These are phyloP conservation scores for Pterobdella sp. DNA, from an alignment of 2,888 invertebrate species.

Conservation along the genomic window DNA sequence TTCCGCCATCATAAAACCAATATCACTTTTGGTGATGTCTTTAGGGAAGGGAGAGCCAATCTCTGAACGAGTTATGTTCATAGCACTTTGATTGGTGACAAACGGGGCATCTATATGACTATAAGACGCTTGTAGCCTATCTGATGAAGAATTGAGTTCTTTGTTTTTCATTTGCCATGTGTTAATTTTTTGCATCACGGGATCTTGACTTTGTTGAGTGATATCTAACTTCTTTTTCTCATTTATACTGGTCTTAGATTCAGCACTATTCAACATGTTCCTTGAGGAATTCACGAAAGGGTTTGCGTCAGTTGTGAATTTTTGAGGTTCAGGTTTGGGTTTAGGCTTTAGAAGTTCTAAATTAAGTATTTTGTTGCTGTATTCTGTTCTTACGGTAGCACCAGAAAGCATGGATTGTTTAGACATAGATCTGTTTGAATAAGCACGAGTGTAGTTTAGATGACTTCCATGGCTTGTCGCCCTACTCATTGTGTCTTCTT, in stretches of 20 bases:
- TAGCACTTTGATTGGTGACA: not conserved
- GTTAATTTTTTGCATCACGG: constrained; percentile 2
- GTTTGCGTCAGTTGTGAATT: not conserved
- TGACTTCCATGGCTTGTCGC: not conserved
- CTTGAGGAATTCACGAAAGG: constrained; percentile 7
- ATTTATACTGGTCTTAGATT: not conserved
- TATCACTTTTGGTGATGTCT: constrained; percentile 10
- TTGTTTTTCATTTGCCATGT: not conserved
- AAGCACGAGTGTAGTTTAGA: not conserved
- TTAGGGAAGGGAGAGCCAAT: not conserved
- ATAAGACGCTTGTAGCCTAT: not conserved
- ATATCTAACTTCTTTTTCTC: not conserved
- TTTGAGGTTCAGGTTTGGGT: not conserved
- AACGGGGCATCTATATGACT: not conserved
- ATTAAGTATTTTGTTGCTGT: not conserved
- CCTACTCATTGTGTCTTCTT: constrained; percentile 7
- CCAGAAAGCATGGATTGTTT: not conserved
- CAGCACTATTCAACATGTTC: constrained; percentile 3
- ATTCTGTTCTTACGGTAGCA: not conserved
- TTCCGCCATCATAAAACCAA: constrained; percentile 17
- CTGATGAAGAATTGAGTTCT: not conserved
- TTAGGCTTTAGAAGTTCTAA: not conserved
- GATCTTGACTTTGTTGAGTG: not conserved
- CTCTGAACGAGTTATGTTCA: not conserved
- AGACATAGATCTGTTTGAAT: too few species aligned